Evolutionary conservation across 2,888 invertebrate species (phyloP).

Genomic region (Drosophila greeni): DNA sequence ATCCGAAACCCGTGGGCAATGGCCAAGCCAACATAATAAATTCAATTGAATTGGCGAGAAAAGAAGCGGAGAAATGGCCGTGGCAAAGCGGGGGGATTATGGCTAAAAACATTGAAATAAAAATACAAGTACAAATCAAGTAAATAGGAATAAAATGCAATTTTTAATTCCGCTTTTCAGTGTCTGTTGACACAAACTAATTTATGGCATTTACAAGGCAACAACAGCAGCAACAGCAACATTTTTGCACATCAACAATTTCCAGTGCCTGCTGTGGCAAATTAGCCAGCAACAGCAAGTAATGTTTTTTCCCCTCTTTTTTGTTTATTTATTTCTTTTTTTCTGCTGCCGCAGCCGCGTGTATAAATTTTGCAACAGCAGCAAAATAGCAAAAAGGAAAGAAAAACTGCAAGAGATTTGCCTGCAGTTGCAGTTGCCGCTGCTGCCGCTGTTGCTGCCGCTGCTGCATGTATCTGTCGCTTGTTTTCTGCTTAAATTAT

Average conservation of each 20-base stretch:
- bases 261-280: constrained; percentile 66
- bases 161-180: constrained; percentile 60
- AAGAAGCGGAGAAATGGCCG: constrained; percentile 3
- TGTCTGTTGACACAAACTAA: constrained; percentile 65
- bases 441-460: constrained; percentile 13
- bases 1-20: constrained; percentile 35
- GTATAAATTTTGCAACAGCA: constrained; percentile 66
- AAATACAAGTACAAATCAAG: constrained; percentile 23
- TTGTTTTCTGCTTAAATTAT: constrained; percentile 71
- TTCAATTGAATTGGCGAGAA: constrained; percentile 31
- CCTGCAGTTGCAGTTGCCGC: constrained; percentile 33
- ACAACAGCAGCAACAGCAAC: constrained; percentile 35
- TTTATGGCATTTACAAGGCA: constrained; percentile 70
- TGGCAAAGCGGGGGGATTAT: constrained; percentile 9
- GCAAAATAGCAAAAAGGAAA: constrained; percentile 32
- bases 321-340: constrained; percentile 15
- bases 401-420: constrained; percentile 59
- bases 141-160: constrained; percentile 39
- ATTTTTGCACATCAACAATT: constrained; percentile 72
- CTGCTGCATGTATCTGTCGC: constrained; percentile 66
- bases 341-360: constrained; percentile 48
- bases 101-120: constrained; percentile 6
- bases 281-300: constrained; percentile 58
- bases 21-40: constrained; percentile 51
- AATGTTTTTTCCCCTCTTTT: constrained; percentile 32